Percentiles rank a stretch among this genome's conserved stretches.
Evolutionary conservation across 2,113 vertebrate genomes (phyloP).

Genomic region (Cinclus cinclus): DNA sequence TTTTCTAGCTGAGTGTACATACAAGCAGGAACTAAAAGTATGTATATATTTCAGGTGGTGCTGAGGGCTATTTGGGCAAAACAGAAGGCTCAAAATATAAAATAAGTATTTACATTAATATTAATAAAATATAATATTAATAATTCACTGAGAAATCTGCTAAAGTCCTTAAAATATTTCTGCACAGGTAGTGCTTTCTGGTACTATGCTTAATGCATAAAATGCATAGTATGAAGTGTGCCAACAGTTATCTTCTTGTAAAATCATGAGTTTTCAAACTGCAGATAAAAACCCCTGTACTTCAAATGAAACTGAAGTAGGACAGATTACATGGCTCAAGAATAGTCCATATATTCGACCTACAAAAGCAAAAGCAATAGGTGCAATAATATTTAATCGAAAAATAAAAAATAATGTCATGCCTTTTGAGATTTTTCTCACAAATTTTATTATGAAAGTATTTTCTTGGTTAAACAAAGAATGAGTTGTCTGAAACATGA

Average conservation of each 20-base stretch:
- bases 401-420: conserved; percentile 23
- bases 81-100: not conserved
- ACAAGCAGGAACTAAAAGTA: not conserved
- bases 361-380: not conserved
- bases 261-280: not conserved
- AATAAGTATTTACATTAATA: not conserved
- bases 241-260: not conserved
- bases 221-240: not conserved
- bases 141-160: not conserved
- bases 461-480: conserved; percentile 63
- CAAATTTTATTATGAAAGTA: conserved; percentile 46
- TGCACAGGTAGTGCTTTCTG: not conserved
- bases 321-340: not conserved
- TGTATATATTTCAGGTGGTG: not conserved
- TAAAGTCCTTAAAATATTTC: not conserved
- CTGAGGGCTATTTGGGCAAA: not conserved
- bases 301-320: not conserved
- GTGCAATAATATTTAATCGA: not conserved
- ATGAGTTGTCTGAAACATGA: conserved; percentile 47
- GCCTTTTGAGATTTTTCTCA: conserved; percentile 21
- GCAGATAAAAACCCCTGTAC: not conserved
- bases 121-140: not conserved
- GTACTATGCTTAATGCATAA: not conserved
- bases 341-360: not conserved
- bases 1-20: not conserved